Percentiles rank a stretch among this genome's conserved stretches.
These are phyloP conservation scores for Eupsittula cactorum DNA, from an alignment of 2,113 vertebrate species.

Conservation along the genomic window DNA sequence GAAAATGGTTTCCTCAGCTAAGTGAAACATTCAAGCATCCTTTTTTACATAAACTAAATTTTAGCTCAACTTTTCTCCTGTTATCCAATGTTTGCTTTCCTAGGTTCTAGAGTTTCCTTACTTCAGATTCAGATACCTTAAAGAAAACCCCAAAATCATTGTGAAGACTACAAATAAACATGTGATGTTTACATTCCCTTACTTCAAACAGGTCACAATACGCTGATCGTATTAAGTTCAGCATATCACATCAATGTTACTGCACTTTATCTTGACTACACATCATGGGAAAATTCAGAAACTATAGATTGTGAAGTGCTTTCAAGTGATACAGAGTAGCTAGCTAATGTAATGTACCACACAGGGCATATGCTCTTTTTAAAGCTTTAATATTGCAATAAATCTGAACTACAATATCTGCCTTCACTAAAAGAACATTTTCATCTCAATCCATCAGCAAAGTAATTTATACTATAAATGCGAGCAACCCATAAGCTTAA, in stretches of 20 bases:
- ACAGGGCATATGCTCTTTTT: constrained; percentile 6
- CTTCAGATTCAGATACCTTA: not conserved
- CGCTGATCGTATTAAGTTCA: not conserved
- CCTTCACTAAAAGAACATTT: constrained; percentile 67
- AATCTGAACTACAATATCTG: constrained; percentile 42
- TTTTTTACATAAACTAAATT: not conserved
- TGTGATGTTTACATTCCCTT: constrained; percentile 40
- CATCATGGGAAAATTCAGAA: constrained; percentile 55
- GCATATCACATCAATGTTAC: constrained; percentile 40
- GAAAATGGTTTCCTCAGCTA: not conserved
- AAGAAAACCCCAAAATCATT: not conserved
- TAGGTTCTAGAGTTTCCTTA: not conserved
- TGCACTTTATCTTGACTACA: constrained; percentile 34
- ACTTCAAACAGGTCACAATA: not conserved
- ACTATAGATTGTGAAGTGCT: constrained; percentile 44
- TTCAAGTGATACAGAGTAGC: constrained; percentile 29
- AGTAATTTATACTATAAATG: constrained; percentile 59
- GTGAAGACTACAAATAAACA: constrained; percentile 15
- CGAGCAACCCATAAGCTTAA: constrained; percentile 41
- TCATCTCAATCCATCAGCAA: constrained; percentile 53
- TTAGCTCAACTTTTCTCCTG: not conserved
- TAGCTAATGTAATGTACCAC: constrained; percentile 47
- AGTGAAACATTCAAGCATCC: not conserved
- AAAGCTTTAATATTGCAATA: constrained; percentile 55
- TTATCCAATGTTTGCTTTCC: not conserved